phyloP scores from a whole-genome alignment of 2,888 invertebrate genomes.

The Baronia brevicornis region DNA sequence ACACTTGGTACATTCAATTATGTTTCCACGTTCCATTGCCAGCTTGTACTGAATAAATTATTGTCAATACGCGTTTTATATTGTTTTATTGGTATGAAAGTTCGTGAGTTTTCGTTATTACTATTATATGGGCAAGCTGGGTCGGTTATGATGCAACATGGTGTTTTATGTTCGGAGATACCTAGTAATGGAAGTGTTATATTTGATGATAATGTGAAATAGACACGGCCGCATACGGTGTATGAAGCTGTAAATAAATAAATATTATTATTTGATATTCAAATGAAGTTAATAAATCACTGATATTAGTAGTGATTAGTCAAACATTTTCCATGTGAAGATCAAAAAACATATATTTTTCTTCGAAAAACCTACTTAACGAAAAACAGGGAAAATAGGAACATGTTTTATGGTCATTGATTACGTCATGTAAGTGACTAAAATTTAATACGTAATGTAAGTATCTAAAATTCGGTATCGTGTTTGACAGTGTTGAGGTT shows the following conservation, averaged over 20 bases:
- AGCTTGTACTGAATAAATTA: constrained; percentile 59
- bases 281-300: constrained; percentile 15
- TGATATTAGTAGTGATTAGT: constrained; percentile 14
- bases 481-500: no score
- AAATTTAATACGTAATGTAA: no score
- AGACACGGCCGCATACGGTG: constrained; percentile 19
- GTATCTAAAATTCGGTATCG: constrained; percentile 6
- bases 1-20: constrained; percentile 12
- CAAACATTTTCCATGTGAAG: constrained; percentile 9
- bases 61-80: constrained; percentile 63
- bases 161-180: constrained; percentile 30
- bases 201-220: constrained; percentile 35
- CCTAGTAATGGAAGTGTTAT: constrained; percentile 28
- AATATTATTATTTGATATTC: constrained; percentile 13
- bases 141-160: constrained; percentile 43
- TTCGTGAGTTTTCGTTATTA: constrained; percentile 50
- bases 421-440: constrained; percentile 11
- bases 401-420: constrained; percentile 12
- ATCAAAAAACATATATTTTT: constrained; percentile 13
- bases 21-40: constrained; percentile 22
- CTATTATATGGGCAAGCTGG: constrained; percentile 38
- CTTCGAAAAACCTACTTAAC: no score
- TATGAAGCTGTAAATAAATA: constrained; percentile 18
- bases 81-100: constrained; percentile 68
- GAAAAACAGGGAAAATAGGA: no score